Percentiles rank a stretch among this genome's conserved stretches.
phyloP scores from a whole-genome alignment of 1,140 invertebrate species.

The Ridgeia piscesae region DNA sequence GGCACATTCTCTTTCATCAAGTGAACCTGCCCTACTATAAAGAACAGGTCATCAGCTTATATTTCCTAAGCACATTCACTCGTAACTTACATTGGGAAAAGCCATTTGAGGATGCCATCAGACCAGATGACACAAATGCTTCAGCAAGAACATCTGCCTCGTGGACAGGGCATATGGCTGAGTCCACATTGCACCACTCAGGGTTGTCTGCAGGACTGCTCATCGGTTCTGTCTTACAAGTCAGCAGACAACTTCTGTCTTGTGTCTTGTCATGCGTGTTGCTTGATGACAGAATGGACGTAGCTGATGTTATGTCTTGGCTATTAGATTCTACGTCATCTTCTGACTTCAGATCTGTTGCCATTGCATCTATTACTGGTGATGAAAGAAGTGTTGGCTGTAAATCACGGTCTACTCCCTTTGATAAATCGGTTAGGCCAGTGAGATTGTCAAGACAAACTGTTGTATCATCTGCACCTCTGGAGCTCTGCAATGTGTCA shows the following conservation, averaged over 20 bases:
- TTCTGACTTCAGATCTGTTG: not conserved
- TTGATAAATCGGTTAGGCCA: not conserved
- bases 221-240: not conserved
- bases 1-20: not conserved
- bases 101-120: not conserved
- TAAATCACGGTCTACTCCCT: not conserved
- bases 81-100: not conserved
- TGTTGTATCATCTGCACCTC: not conserved
- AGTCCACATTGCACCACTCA: not conserved
- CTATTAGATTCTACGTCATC: not conserved
- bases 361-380: not conserved
- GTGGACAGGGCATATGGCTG: not conserved
- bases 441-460: not conserved
- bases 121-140: not conserved
- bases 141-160: not conserved
- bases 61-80: not conserved
- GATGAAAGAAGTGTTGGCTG: not conserved
- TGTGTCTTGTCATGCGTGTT: not conserved
- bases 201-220: not conserved
- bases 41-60: not conserved
- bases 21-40: not conserved
- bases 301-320: not conserved
- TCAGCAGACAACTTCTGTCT: not conserved
- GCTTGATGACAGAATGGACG: not conserved
- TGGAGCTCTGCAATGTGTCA: not conserved